Base-by-base conservation (phyloP, 2,888 invertebrate genomes). In the Colletes collaris region DNA sequence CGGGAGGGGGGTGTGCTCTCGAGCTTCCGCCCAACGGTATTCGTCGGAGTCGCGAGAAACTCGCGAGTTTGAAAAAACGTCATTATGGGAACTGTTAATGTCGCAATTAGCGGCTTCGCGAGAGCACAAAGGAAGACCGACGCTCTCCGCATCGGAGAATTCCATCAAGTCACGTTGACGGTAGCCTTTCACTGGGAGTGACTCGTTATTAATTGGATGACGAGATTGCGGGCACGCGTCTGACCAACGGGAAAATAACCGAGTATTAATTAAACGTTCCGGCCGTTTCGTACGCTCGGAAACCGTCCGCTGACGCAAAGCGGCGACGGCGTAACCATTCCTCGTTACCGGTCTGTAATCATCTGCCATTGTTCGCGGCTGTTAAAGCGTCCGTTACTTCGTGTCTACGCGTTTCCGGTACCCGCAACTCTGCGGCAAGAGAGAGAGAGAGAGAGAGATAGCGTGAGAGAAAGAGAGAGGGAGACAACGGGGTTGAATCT, bases 261-360 rank as follows among this genome's bases (percentile, higher is more conserved):
- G 73, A 65, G 73, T 71, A 68, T 82, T 79, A 82, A 82, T 82
- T 79, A 75, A 76, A 76, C 82, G 70, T 70, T 70, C 55, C 8
- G 40, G 10, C 40, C 35, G 50, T 19, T 13, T 44, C 10, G 69
- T 11, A 16, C 46, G 46, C 56, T 66, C 27, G 65, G 35, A 69
- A 55, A 46, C 52, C 19, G 79, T 60, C 53, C 63, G 70, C 58
- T 44, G 67, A 58, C 40, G 71, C 49, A 55, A 63, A 55, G 56
- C n/a, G 49, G 60, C 55, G 65, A 55, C 53, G 40, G 44, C 52
- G 49, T 62, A 68, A 62, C 67, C 27, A 49, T 68, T 66, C 40
- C 67, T 64, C 69, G 65, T 73, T 72, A 69, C 68, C 68, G 66
- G 58, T 65, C 76, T 75, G 65, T 72, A 81, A 83, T 83, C 75